Base-by-base conservation (phyloP, 2,888 invertebrate species). In the Caenorhabditis doughertyi region DNA sequence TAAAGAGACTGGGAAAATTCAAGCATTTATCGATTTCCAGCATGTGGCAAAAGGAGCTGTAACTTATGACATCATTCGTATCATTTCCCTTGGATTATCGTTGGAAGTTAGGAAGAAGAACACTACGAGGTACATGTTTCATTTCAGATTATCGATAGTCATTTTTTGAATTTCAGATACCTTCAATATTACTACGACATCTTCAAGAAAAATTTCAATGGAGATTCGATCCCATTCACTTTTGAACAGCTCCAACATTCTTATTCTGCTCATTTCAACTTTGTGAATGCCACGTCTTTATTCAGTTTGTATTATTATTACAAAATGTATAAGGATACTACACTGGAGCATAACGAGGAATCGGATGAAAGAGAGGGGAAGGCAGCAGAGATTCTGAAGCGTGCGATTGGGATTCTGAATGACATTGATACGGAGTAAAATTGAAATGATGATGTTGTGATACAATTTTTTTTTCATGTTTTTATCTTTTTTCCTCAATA, bases 241-340 rank as follows among this genome's bases (percentile, higher is more conserved):
- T 68, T 80, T 27, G 55, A 62, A 0, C 73, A 80, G 47, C 73
- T 73, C 32, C 27, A 35, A 7, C 7, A 68, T 18, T 73, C 80
- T 0, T 80, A 62, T 47, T 39, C 29, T 8, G 62, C 53, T 47
- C 80, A 80, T 39, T 80, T 73, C 56, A 68, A 68, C 42, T 80
- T 70, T 68, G 68, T 80, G 27, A 80, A 68, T 49, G 80, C 80
- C 1, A 74, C 73, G 25, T 62, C 80, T 35, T 27, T 80, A 16
- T 80, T 80, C 68, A 73, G 80, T 53, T 21, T 73, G 21, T 62
- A 29, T 9, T 80, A 80, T 25, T 80, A 80, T n/a, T 80, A 80
- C 39, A 80, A 80, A 64, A 80, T 80, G 80, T 80, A 80, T 53
- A 80, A 60, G n/a, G 80, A 80, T 2, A 13, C 47, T 13, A 21